Percentiles rank a stretch among this genome's conserved stretches.
These are phyloP conservation scores for Mustela nigripes DNA, from an alignment of 2,113 vertebrate genomes.

Conservation along the genomic window DNA sequence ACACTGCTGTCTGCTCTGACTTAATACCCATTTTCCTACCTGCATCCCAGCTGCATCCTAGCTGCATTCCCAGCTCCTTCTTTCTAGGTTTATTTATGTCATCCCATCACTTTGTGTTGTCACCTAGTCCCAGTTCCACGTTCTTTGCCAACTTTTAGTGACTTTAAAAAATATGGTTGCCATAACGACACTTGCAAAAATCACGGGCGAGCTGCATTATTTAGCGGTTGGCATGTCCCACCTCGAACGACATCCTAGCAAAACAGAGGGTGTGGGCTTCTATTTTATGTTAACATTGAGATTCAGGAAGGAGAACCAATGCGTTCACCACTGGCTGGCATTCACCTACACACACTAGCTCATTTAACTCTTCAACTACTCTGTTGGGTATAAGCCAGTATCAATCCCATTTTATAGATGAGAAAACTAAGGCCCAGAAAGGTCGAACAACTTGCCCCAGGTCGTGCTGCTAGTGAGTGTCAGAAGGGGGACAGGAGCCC, in stretches of 20 bases:
- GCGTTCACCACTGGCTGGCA: neutral
- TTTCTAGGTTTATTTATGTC: conserved; percentile 59
- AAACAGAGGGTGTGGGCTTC: conserved; percentile 2
- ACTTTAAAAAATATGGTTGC: conserved; percentile 74
- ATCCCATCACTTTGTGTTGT: conserved; percentile 54
- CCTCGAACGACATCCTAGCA: neutral
- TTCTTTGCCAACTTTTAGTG: conserved; percentile 47
- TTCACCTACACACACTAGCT: neutral
- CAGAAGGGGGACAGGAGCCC: neutral
- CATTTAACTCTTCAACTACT: neutral
- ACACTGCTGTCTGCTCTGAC: neutral
- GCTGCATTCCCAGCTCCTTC: neutral
- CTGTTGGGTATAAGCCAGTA: neutral
- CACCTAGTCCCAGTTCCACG: conserved; percentile 15
- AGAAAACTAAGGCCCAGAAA: conserved; percentile 22
- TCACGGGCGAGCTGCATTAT: conserved; percentile 13
- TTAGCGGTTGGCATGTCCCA: conserved; percentile 61
- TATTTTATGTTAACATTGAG: conserved; percentile 11
- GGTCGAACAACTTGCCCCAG: neutral
- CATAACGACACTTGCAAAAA: conserved; percentile 68
- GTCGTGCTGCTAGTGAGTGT: neutral
- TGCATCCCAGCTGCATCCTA: neutral
- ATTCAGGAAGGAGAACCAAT: neutral
- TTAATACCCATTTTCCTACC: neutral
- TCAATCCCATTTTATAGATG: neutral